phyloP scores from a whole-genome alignment of 2,113 vertebrate species.

The Mobula hypostoma region DNA sequence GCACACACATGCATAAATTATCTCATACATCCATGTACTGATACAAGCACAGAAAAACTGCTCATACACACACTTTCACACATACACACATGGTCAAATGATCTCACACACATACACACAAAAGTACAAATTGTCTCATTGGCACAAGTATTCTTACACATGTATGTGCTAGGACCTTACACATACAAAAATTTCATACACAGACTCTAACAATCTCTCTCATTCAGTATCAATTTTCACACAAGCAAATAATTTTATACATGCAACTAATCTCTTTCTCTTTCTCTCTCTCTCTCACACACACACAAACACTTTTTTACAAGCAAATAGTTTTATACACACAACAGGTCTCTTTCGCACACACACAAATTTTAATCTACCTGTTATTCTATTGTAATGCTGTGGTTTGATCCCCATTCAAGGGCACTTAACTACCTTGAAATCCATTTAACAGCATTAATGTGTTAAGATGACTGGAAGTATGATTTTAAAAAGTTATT shows the following conservation, averaged over 20 bases:
- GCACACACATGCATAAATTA: background rate
- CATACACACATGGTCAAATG: background rate
- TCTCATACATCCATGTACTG: background rate
- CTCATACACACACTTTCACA: background rate
- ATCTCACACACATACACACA: background rate
- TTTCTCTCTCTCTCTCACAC: too few relatives aligned
- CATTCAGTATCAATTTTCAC: too few relatives aligned
- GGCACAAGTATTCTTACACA: background rate
- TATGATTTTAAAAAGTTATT: conserved; percentile 3
- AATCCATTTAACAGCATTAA: conserved; percentile 8
- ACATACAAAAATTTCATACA: background rate
- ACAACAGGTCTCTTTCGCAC: too few relatives aligned
- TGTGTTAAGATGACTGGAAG: background rate
- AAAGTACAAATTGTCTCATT: background rate
- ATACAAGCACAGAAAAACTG: background rate
- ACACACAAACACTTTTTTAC: too few relatives aligned
- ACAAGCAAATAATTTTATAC: too few relatives aligned
- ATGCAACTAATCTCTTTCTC: too few relatives aligned
- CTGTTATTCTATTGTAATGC: background rate
- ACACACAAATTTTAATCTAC: background rate
- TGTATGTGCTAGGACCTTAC: background rate
- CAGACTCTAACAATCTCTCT: too few relatives aligned
- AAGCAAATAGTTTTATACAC: too few relatives aligned
- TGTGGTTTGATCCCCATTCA: background rate
- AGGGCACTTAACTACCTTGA: background rate